Conservation (phyloP, 2,113 vertebrate species). For the Lophotis ruficrista region DNA sequence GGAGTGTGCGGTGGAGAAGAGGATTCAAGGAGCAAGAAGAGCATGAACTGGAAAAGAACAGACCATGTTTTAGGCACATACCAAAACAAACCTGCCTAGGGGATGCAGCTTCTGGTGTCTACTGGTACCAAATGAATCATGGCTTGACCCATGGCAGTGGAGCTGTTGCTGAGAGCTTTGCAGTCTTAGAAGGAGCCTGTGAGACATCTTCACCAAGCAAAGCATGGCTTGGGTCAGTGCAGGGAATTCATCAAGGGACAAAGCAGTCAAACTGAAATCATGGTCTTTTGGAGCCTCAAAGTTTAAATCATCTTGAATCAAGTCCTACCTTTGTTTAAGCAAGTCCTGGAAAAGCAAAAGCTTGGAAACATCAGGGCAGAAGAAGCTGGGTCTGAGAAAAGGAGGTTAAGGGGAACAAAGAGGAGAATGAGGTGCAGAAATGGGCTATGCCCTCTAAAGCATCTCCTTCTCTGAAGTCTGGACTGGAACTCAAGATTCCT, state of each 20-base stretch:
- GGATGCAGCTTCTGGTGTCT: not conserved
- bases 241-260: not conserved
- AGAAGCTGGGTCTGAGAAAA: not conserved
- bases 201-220: not conserved
- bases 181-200: not conserved
- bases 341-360: not conserved
- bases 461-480: not conserved
- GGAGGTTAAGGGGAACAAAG: not conserved
- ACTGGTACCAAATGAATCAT: rapidly evolving
- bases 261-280: not conserved
- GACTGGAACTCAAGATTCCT: not conserved
- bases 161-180: not conserved
- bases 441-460: not conserved
- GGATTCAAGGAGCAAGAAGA: not conserved
- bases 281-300: not conserved
- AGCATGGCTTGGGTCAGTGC: not conserved
- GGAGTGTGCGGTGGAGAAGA: not conserved
- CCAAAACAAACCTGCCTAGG: not conserved
- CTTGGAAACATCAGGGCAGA: not conserved
- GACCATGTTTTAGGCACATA: not conserved
- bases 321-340: not conserved
- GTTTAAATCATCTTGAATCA: not conserved
- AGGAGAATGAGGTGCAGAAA: not conserved
- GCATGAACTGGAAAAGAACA: not conserved
- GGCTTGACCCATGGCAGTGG: not conserved